Conservation (phyloP, 2,888 invertebrate genomes). For the Podabrus alpinus region DNA sequence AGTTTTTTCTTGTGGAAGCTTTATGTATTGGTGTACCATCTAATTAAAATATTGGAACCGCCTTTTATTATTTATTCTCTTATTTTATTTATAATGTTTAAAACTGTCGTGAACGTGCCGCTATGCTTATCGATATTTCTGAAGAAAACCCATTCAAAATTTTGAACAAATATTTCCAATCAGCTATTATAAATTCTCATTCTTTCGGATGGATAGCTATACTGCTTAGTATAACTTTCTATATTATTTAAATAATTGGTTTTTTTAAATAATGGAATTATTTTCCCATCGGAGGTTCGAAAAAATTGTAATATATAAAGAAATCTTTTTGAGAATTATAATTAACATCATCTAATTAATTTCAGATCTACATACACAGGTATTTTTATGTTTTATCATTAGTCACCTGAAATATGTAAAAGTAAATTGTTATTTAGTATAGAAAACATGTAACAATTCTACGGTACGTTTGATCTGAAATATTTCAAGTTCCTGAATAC, state of each 20-base stretch:
- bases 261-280: not conserved
- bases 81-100: too few species aligned
- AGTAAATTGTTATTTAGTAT: not conserved
- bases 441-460: not conserved
- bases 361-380: not conserved
- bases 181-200: too few species aligned
- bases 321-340: not conserved
- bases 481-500: constrained; percentile 1
- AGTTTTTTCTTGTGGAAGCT: too few species aligned
- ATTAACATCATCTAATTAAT: not conserved
- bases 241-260: not conserved
- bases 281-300: not conserved
- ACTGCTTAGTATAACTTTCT: too few species aligned
- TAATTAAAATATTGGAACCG: too few species aligned
- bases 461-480: constrained; percentile 2
- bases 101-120: too few species aligned
- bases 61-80: too few species aligned
- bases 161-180: too few species aligned
- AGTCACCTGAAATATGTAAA: not conserved
- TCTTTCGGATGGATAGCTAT: too few species aligned
- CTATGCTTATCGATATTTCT: too few species aligned
- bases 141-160: too few species aligned
- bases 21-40: too few species aligned
- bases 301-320: not conserved
- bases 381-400: not conserved